Evolutionary conservation across 1,140 invertebrate genomes (phyloP).

Genomic region (Cydia fagiglandana): DNA sequence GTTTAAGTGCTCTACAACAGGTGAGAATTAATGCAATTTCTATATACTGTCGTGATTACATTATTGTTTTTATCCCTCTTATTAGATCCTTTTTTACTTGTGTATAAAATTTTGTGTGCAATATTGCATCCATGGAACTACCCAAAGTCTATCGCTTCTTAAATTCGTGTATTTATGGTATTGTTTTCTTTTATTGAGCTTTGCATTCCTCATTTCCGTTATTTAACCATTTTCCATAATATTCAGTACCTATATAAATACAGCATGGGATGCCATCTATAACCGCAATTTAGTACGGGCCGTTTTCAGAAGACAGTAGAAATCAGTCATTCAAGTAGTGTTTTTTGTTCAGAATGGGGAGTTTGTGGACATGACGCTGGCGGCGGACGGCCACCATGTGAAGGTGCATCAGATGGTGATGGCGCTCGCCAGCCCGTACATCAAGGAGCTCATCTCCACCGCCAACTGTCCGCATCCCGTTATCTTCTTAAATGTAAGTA

Average conservation of each 20-base stretch:
- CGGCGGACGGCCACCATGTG: conserved; percentile 84
- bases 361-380: conserved; percentile 86
- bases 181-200: too few species aligned
- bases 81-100: neutral
- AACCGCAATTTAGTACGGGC: too few species aligned
- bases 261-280: too few species aligned
- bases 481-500: conserved; percentile 78
- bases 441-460: conserved; percentile 85
- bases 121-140: too few species aligned
- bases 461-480: conserved; percentile 88
- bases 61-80: neutral
- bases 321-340: neutral
- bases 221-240: too few species aligned
- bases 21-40: neutral
- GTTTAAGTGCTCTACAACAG: conserved; percentile 22
- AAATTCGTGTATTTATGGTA: too few species aligned
- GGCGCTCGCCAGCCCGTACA: conserved; percentile 85
- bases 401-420: conserved; percentile 87
- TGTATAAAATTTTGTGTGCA: too few species aligned
- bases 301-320: too few species aligned
- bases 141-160: too few species aligned
- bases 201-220: too few species aligned
- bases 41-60: neutral
- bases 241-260: too few species aligned
- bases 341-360: conserved; percentile 60